Percentiles rank a stretch among this genome's conserved stretches.
Evolutionary conservation across 2,888 invertebrate genomes (phyloP).

Genomic region (Ariolimax columbianus): DNA sequence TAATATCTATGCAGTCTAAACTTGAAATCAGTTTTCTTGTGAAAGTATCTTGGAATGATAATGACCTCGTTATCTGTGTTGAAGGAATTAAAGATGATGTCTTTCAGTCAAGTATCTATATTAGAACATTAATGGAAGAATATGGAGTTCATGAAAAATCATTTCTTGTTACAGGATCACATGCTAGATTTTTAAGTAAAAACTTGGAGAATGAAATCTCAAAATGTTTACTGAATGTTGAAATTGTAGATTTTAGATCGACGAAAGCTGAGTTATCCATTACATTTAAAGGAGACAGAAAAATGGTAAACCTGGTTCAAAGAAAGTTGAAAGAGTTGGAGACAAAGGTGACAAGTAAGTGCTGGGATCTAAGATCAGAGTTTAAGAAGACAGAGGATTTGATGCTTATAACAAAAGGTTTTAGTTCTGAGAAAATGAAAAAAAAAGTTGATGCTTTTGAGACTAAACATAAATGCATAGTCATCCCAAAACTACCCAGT

Average conservation of each 20-base stretch:
- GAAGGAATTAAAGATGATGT: slow-evolving; percentile 43
- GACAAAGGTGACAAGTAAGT: background rate
- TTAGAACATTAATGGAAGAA: slow-evolving; percentile 8
- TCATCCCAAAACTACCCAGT: background rate
- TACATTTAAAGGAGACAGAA: slow-evolving; percentile 17
- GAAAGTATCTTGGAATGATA: slow-evolving; percentile 18
- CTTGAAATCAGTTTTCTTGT: slow-evolving; percentile 33
- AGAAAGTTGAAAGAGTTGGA: background rate
- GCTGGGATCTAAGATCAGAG: slow-evolving; percentile 22
- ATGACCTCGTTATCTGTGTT: background rate
- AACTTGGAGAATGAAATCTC: background rate
- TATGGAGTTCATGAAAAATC: background rate
- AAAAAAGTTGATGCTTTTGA: slow-evolving; percentile 10
- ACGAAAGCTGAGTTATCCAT: background rate
- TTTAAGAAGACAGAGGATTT: slow-evolving; percentile 21
- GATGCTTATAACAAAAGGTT: slow-evolving; percentile 30
- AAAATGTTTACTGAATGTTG: background rate
- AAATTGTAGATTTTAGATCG: background rate
- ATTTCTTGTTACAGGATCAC: background rate
- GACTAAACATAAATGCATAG: slow-evolving; percentile 14
- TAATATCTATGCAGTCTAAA: background rate
- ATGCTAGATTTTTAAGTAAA: slow-evolving; percentile 8
- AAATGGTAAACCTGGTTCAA: background rate
- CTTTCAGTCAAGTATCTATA: background rate
- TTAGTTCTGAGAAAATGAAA: background rate